A percentile compares a stretch with the other conserved stretches of the same genome.
These are phyloP conservation scores for Chrysolina haemoptera DNA, from an alignment of 2,888 invertebrate species.

Conservation along the genomic window DNA sequence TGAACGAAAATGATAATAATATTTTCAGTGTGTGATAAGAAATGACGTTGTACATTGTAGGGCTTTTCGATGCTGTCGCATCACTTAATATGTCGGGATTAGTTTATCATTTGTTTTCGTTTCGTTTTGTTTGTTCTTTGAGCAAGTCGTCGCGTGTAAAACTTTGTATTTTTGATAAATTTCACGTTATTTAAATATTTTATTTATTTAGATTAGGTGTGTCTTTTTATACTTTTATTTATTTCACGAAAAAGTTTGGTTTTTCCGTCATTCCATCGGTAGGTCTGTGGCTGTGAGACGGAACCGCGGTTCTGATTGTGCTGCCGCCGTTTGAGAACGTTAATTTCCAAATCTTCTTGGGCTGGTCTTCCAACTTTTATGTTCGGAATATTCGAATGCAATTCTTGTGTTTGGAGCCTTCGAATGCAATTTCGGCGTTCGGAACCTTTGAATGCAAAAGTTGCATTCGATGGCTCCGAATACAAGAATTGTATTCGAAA, in stretches of 20 bases:
- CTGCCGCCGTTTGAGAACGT: not conserved
- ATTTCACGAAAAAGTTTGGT: slow-evolving; percentile 2
- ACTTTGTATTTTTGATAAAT: slow-evolving; percentile 67
- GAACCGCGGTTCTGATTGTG: not conserved
- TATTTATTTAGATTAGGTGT: slow-evolving; percentile 63
- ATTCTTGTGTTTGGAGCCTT: too few species aligned
- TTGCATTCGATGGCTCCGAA: too few species aligned
- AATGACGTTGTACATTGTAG: slow-evolving; percentile 27
- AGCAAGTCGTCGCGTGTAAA: slow-evolving; percentile 45
- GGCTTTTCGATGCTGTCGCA: not conserved
- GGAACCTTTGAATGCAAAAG: too few species aligned
- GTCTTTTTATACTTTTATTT: slow-evolving; percentile 48
- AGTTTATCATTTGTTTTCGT: slow-evolving; percentile 56
- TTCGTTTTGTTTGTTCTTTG: slow-evolving; percentile 52
- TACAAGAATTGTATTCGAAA: too few species aligned
- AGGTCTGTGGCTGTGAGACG: not conserved
- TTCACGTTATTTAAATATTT: slow-evolving; percentile 59
- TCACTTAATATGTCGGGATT: not conserved
- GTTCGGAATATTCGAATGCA: too few species aligned
- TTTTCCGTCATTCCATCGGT: slow-evolving; percentile 5
- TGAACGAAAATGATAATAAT: slow-evolving; percentile 55
- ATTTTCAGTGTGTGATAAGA: slow-evolving; percentile 64
- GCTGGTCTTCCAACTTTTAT: too few species aligned
- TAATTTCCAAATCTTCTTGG: too few species aligned
- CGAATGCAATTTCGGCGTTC: too few species aligned